phyloP scores from a whole-genome alignment of 2,888 invertebrate genomes.

The Drosophila demipolita region DNA sequence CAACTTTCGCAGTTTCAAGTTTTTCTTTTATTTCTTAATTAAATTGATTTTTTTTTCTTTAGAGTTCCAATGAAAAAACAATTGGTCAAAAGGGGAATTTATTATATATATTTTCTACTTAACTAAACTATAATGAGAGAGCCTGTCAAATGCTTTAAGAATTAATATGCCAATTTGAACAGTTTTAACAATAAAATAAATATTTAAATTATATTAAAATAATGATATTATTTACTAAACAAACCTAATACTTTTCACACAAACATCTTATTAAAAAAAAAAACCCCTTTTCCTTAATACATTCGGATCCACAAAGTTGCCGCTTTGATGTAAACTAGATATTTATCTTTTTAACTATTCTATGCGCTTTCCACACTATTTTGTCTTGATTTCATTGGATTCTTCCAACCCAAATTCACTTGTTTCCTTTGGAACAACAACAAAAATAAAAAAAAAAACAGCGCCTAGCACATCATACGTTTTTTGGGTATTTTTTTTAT shows the following conservation, averaged over 20 bases:
- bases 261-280: not conserved
- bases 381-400: conserved; percentile 12
- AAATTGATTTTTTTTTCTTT: not conserved
- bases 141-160: not conserved
- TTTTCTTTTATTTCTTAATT: conserved; percentile 4
- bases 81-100: too few relatives aligned
- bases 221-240: not conserved
- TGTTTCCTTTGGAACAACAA: conserved; percentile 25
- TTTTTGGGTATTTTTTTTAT: conserved; percentile 14
- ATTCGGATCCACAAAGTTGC: conserved; percentile 12
- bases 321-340: conserved; percentile 48
- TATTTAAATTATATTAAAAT: not conserved
- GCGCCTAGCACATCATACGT: conserved; percentile 20
- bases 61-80: too few relatives aligned
- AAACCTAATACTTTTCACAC: not conserved
- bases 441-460: conserved; percentile 6
- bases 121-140: not conserved
- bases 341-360: conserved; percentile 12
- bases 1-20: conserved; percentile 15
- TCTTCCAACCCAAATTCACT: conserved; percentile 29
- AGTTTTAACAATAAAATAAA: not conserved
- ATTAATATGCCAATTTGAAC: not conserved
- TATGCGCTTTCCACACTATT: conserved; percentile 31
- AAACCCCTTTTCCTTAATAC: conserved; percentile 8
- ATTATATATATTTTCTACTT: too few relatives aligned